Conservation (phyloP, 2,113 vertebrate genomes). For the Buteo buteo region DNA sequence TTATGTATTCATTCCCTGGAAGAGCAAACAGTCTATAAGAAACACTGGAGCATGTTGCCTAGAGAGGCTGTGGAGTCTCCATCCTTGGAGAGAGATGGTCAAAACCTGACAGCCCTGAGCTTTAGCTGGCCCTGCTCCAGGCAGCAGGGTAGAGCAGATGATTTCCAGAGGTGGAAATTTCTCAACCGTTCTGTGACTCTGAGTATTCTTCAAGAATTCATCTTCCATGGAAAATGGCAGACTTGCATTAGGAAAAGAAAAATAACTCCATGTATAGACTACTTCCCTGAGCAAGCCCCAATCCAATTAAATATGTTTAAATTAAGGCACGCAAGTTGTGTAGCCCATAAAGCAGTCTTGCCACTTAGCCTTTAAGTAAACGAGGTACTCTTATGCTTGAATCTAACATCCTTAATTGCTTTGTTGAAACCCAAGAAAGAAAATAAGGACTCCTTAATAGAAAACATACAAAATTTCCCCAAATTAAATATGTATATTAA, state of each 20-base stretch:
- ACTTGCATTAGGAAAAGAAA: neutral
- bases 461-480: neutral
- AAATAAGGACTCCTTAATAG: neutral
- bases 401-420: neutral
- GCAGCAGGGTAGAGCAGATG: neutral
- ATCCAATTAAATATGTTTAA: neutral
- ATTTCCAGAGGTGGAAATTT: neutral
- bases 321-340: neutral
- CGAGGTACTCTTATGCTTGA: neutral
- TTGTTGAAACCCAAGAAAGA: neutral
- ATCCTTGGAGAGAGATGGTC: neutral
- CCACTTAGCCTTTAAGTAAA: neutral
- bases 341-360: neutral
- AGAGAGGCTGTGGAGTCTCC: neutral
- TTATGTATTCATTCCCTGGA: neutral
- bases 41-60: rapidly evolving
- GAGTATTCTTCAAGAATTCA: neutral
- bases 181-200: neutral
- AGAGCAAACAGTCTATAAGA: neutral
- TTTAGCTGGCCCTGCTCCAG: neutral
- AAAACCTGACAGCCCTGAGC: neutral
- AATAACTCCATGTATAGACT: neutral
- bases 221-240: neutral
- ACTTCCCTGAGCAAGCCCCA: neutral
- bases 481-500: neutral